Base-by-base conservation (phyloP, 2,888 invertebrate species). In the Capitulum mitella region DNA sequence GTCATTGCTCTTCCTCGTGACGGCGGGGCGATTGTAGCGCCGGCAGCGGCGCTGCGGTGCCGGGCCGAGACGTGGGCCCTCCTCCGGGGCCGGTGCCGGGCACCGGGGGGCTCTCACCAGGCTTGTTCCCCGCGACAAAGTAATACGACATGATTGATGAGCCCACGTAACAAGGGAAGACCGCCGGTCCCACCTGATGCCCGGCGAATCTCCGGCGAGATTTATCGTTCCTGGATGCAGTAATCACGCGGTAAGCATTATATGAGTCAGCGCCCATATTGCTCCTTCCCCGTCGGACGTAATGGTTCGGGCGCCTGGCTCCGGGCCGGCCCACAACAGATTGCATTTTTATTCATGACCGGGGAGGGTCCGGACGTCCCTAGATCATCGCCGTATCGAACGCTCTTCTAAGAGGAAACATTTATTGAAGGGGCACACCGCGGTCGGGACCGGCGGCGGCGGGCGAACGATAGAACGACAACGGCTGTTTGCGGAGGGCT, bases 231-330 rank as follows among this genome's bases (percentile, higher is more conserved):
- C 70, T 37, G 37, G 29, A 19, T 29, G 70, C 37, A 34, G 70
- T 70, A 70, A 70, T 70, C 70, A 16, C 32, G 26, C 70, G 37
- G 37, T 70, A 37, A 70, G 70, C 37, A 19, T 37, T 37, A 34
- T 70, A 70, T 70, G 70, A 70, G 70, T 70, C 70, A 70, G 70
- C 70, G 19, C 10, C 70, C 34, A 70, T 70, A 37, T 70, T 70
- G 32, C 70, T 14, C n/a, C 37, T 0, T 14, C 34, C 3, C 14
- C 37, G 22, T 5, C 3, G 6, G 26, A 1, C 16, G 70, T 22
- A 37, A 37, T 70, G 37, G 37, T 70, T 26, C 37, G 3, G 37
- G 34, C 37, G 19, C 16, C 37, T 37, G 22, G 19, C 22, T n/a
- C 22, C 3, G 14, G 34, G 19, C 26, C 70, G 5, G 14, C 70